Percentiles rank a stretch among this genome's conserved stretches.
Conservation (phyloP, 2,113 vertebrate species). For the Periophthalmodon schlosseri region DNA sequence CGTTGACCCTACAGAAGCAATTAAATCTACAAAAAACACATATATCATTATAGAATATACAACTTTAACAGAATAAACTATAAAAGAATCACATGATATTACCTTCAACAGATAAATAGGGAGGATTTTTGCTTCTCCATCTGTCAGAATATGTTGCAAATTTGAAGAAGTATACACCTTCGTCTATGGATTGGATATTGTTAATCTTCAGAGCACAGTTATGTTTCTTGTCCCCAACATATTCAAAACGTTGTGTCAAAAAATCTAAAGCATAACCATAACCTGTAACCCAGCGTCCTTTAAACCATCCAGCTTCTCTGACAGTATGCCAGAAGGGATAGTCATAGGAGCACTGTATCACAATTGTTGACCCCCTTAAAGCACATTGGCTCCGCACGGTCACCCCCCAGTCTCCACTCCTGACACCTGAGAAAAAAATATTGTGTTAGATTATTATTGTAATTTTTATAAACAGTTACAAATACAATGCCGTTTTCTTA, state of each 20-base stretch:
- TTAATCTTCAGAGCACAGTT: conserved; percentile 54
- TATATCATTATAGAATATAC: neutral
- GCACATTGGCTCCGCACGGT: conserved; percentile 35
- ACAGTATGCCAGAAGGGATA: conserved; percentile 2
- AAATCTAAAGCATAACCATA: neutral
- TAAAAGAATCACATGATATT: neutral
- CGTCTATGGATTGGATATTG: conserved; percentile 22
- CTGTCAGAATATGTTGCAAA: neutral
- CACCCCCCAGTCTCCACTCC: conserved; percentile 46
- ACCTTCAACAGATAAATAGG: conserved; percentile 47
- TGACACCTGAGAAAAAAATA: conserved; percentile 35
- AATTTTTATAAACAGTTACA: neutral
- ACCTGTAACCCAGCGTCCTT: neutral
- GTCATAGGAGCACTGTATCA: conserved; percentile 52
- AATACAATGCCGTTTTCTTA: conserved; percentile 12
- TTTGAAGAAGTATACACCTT: conserved; percentile 26
- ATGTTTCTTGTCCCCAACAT: neutral
- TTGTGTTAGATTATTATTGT: neutral
- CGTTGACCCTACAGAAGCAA: conserved; percentile 21
- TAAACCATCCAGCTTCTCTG: conserved; percentile 15
- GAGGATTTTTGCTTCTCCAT: neutral
- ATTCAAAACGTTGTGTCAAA: conserved; percentile 20
- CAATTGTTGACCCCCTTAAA: conserved; percentile 40
- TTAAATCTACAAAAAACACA: conserved; percentile 39
- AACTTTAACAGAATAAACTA: neutral